phyloP scores from a whole-genome alignment of 23 tunicate genomes.

The Halocynthia aurantium region DNA sequence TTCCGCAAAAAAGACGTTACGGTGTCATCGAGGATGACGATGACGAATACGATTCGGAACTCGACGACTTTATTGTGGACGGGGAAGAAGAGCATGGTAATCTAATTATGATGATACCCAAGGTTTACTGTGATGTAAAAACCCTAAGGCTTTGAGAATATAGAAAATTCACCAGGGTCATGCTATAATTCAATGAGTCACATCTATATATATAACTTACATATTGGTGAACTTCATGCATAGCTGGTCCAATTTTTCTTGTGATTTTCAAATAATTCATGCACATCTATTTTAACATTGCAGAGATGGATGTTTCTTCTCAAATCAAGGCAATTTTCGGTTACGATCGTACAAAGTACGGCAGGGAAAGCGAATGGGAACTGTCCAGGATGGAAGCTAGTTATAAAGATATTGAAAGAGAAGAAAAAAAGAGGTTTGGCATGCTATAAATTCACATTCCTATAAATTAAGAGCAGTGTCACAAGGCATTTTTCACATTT shows the following conservation, averaged over 20 bases:
- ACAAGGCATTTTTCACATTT: no score
- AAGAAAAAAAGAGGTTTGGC: slow-evolving; percentile 94
- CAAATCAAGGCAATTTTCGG: slow-evolving; percentile 68
- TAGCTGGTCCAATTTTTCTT: not conserved
- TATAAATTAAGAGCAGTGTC: no score
- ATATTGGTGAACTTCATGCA: no score
- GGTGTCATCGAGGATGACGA: slow-evolving; percentile 34
- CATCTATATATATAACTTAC: no score
- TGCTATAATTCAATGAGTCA: no score
- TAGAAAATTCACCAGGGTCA: no score
- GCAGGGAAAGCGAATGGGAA: slow-evolving; percentile 86
- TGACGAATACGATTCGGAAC: slow-evolving; percentile 84
- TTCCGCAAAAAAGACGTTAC: slow-evolving; percentile 22
- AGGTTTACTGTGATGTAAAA: not conserved
- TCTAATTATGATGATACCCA: not conserved
- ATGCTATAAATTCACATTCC: no score
- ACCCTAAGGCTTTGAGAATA: no score
- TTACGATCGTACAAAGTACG: slow-evolving; percentile 56
- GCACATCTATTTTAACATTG: slow-evolving; percentile 1
- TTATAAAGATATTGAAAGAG: slow-evolving; percentile 80
- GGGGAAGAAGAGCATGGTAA: slow-evolving; percentile 31
- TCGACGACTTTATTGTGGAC: slow-evolving; percentile 84
- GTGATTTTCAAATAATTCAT: not conserved
- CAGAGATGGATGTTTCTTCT: slow-evolving; percentile 25
- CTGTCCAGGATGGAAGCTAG: slow-evolving; percentile 86